Percentiles rank a stretch among this genome's conserved stretches.
Conservation (phyloP, 2,888 invertebrate genomes). For the Diabrotica balteata region DNA sequence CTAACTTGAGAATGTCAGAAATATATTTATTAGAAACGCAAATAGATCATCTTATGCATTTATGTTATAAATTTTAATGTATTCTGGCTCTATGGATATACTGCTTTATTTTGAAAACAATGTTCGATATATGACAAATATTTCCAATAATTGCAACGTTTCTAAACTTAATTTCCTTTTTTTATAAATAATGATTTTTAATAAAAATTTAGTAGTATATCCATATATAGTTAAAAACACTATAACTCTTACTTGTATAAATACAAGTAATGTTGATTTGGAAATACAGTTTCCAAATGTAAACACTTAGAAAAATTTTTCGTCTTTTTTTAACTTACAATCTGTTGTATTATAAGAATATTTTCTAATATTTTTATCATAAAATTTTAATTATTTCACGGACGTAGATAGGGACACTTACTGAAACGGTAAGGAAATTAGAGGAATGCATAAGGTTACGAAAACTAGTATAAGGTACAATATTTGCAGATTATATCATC, state of each 20-base stretch:
- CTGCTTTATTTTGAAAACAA: too few species aligned
- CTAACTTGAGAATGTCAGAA: too few species aligned
- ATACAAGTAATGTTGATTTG: constrained; percentile 4
- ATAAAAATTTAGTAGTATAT: neutral
- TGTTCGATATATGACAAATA: too few species aligned
- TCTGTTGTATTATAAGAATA: constrained; percentile 12
- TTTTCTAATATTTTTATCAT: constrained; percentile 16
- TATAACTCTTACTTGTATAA: constrained; percentile 5
- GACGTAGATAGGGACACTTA: constrained; percentile 3
- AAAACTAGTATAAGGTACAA: neutral
- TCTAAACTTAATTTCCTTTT: too few species aligned
- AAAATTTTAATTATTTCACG: constrained; percentile 4
- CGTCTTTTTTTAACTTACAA: constrained; percentile 4
- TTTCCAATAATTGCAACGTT: too few species aligned
- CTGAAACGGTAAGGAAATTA: neutral
- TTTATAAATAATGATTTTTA: neutral
- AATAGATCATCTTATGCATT: too few species aligned
- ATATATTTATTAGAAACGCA: too few species aligned
- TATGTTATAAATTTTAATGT: too few species aligned
- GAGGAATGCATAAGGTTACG: neutral
- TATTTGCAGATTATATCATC: too few species aligned
- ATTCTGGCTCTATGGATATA: too few species aligned
- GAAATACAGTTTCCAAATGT: constrained; percentile 1
- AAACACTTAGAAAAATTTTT: constrained; percentile 7
- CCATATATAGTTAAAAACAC: neutral